Conservation (phyloP, 2,113 vertebrate genomes). For the Ploceus nigricollis region DNA sequence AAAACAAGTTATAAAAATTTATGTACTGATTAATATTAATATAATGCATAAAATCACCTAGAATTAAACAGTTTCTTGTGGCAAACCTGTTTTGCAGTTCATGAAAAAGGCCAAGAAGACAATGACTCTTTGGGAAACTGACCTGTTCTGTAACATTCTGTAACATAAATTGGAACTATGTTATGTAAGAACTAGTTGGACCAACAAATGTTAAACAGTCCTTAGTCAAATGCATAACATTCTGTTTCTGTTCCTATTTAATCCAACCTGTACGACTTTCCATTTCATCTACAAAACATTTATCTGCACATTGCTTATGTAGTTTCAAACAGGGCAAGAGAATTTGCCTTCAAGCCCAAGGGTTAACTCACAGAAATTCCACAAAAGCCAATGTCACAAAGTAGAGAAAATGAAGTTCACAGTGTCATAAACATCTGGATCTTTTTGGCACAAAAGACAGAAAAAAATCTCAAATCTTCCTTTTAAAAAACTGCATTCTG, state of each 20-base stretch:
- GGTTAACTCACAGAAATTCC: not conserved
- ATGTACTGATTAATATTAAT: not conserved
- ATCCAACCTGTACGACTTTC: not conserved
- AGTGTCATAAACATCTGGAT: not conserved
- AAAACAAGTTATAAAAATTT: not conserved
- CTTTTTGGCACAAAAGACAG: not conserved
- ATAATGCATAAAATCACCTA: not conserved
- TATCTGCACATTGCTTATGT: not conserved
- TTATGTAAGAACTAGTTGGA: not conserved
- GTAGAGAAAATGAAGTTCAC: not conserved
- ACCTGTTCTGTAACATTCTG: not conserved
- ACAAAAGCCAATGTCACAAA: not conserved
- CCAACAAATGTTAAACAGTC: not conserved
- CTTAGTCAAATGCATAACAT: not conserved
- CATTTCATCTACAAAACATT: not conserved
- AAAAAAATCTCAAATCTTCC: not conserved
- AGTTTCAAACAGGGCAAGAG: not conserved
- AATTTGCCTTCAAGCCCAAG: not conserved
- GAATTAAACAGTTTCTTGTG: not conserved
- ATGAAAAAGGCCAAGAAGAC: not conserved
- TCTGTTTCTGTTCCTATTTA: not conserved
- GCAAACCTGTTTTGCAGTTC: not conserved
- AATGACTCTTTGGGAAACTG: not conserved
- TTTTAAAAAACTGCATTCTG: not conserved
- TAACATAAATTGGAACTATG: no score